These are phyloP conservation scores for Brachyistius frenatus DNA, from an alignment of 2,113 vertebrate genomes.

Conservation along the genomic window DNA sequence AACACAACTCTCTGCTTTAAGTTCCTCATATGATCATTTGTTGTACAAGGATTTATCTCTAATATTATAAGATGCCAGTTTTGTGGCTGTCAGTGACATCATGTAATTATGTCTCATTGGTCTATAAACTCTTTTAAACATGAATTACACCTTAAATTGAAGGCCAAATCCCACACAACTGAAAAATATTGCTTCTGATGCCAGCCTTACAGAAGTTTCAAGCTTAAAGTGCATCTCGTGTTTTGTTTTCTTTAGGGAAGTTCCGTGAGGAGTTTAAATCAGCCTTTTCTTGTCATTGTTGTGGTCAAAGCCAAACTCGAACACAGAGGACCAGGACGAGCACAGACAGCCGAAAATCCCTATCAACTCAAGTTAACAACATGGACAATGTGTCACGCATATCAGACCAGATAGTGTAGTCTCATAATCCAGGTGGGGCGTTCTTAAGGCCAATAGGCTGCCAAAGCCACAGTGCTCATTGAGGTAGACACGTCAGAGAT, in stretches of 20 bases:
- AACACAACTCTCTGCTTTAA: neutral
- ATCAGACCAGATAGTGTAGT: conserved; percentile 91
- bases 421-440: neutral
- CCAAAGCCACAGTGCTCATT: conserved; percentile 1
- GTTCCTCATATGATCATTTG: neutral
- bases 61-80: neutral
- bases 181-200: neutral
- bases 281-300: conserved; percentile 92
- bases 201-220: neutral
- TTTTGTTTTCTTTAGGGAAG: conserved; percentile 85
- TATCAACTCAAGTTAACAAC: conserved; percentile 93
- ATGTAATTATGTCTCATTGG: neutral
- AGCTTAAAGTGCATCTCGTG: neutral
- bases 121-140: too few species aligned
- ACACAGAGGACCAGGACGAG: conserved; percentile 84
- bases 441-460: neutral
- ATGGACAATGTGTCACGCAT: conserved; percentile 90
- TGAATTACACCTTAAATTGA: too few species aligned
- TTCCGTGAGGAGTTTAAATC: conserved; percentile 98
- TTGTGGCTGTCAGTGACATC: neutral
- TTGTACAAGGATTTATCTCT: neutral
- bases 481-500: neutral
- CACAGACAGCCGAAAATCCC: conserved; percentile 93
- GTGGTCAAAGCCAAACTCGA: conserved; percentile 70
- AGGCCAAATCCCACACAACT: too few species aligned